Base-by-base conservation (phyloP, 1,140 invertebrate species). In the Paralvinella palmiformis region DNA sequence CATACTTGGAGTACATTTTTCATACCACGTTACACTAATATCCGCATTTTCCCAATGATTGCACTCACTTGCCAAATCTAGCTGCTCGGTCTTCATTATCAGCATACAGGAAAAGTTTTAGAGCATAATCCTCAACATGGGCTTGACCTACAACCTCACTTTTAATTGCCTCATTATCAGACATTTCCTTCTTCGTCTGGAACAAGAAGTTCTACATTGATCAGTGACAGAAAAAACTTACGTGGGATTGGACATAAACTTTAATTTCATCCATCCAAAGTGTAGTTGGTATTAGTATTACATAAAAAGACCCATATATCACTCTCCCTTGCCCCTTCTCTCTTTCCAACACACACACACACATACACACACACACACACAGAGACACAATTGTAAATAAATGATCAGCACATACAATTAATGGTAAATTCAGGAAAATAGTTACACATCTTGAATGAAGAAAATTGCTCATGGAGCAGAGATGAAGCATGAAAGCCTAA, bases 101-200 rank as follows among this genome's bases (percentile, higher is more conserved):
- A 45, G 96, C 96, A 85, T 88, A 94, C 5, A 88, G 76, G 80
- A 99, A 99, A 1, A 99, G 79, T 80, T 92, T 94, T 0, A 96
- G 78, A 15, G 94, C 94, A 85, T 95, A 94, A 79, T 97, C 93
- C 82, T 99, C 96, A 55, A 99, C 84, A 77, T 97, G 89, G 10
- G 95, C 94, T 80, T 98, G 94, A 10, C 92, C 96, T 58, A 92
- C 91, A 27, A 95, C 85, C 65, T 98, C 94, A 82, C 89, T 94
- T 10, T 87, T 88, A 45, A 98, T 87, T 0, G 93, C 78, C 69
- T 87, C 85, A 66, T 84, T 81, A 31, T 72, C 76, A 35, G 72
- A 62, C 27, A 78, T 60, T 31, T 69, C 56, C 55, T 73, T 73
- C 70, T 84, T 83, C 22, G 73, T 69, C 80, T 76, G 53, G n/a